Conservation (phyloP, 2,888 invertebrate genomes). For the Patella caerulea region DNA sequence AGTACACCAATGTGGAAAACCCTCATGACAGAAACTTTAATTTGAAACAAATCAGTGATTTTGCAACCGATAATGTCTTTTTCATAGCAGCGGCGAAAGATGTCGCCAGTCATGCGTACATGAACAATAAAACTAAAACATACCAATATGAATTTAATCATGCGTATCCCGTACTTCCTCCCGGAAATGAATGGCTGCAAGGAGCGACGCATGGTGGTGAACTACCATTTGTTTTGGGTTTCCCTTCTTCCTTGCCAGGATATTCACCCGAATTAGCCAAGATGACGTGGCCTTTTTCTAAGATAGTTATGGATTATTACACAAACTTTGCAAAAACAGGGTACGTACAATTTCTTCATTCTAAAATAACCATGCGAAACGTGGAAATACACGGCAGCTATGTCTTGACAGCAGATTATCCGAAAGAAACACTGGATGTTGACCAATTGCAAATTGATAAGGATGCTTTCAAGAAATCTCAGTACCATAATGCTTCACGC, state of each 20-base stretch:
- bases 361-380: too few species aligned
- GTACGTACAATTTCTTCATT: neutral
- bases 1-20: neutral
- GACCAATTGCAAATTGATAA: too few species aligned
- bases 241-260: neutral
- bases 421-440: too few species aligned
- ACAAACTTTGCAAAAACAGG: slow-evolving; percentile 1
- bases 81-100: neutral
- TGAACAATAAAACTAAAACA: neutral
- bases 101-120: neutral
- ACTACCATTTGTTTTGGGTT: neutral
- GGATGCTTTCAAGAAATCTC: too few species aligned
- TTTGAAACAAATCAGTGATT: neutral
- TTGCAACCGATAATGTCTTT: neutral
- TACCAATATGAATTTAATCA: slow-evolving; percentile 9
- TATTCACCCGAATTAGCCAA: neutral
- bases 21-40: neutral
- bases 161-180: neutral
- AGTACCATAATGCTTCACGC: too few species aligned
- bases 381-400: too few species aligned
- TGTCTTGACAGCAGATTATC: too few species aligned
- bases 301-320: neutral
- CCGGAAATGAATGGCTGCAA: neutral
- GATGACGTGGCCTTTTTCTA: neutral
- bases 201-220: neutral